phyloP scores from a whole-genome alignment of 1,140 invertebrate genomes.

The Ceratina australensis region DNA sequence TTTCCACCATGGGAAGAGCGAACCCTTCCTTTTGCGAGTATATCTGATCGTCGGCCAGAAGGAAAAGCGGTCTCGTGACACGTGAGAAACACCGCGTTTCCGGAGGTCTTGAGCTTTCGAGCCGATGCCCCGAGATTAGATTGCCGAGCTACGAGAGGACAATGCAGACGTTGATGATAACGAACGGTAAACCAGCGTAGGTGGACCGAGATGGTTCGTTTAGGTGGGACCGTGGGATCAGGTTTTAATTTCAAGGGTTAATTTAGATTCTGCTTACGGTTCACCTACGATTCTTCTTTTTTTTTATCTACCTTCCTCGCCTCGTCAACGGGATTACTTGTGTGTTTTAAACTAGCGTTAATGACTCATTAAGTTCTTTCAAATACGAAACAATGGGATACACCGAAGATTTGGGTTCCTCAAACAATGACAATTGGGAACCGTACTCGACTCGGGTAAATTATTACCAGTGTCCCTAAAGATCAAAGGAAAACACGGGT shows the following conservation, averaged over 20 bases:
- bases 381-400: too few species aligned
- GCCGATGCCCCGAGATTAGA: slow-evolving; percentile 21
- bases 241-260: not conserved
- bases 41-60: slow-evolving; percentile 28
- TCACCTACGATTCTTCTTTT: too few species aligned
- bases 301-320: too few species aligned
- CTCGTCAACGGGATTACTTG: too few species aligned
- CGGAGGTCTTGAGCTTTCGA: slow-evolving; percentile 29
- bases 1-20: slow-evolving; percentile 4
- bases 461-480: not conserved
- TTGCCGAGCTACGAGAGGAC: not conserved
- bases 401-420: too few species aligned
- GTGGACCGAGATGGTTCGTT: not conserved
- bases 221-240: not conserved
- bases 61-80: slow-evolving; percentile 35
- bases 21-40: not conserved
- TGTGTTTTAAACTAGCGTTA: too few species aligned
- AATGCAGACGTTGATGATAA: slow-evolving; percentile 11
- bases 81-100: slow-evolving; percentile 36
- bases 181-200: not conserved
- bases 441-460: not conserved
- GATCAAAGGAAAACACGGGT: not conserved
- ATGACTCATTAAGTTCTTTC: too few species aligned
- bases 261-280: too few species aligned
- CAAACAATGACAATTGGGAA: too few species aligned